Conservation (phyloP, 1,140 invertebrate species). For the Aethina tumida region DNA sequence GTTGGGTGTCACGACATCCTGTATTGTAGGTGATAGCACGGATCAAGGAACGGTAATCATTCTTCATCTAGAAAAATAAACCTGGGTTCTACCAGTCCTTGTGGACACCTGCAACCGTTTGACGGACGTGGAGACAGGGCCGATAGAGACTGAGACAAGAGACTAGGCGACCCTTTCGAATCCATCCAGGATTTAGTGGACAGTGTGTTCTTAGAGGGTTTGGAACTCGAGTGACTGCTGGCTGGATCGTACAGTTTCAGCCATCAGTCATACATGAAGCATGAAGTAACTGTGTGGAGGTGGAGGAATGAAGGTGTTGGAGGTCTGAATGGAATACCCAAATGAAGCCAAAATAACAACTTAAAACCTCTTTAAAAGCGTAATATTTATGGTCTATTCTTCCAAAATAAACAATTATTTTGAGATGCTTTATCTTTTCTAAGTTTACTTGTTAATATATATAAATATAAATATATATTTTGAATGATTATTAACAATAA, state of each 20-base stretch:
- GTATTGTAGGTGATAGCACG: slow-evolving; percentile 19
- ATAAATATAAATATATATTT: too few relatives aligned
- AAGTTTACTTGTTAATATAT: too few relatives aligned
- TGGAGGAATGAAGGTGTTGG: too few relatives aligned
- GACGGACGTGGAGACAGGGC: slow-evolving; percentile 42
- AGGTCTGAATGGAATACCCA: too few relatives aligned
- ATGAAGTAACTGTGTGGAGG: too few relatives aligned
- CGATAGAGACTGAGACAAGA: slow-evolving; percentile 46
- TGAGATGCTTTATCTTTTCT: too few relatives aligned
- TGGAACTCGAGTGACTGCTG: slow-evolving; percentile 32
- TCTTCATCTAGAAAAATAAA: slow-evolving; percentile 21
- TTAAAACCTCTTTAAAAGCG: too few relatives aligned
- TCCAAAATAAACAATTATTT: too few relatives aligned
- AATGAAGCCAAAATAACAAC: too few relatives aligned
- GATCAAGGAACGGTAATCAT: slow-evolving; percentile 32
- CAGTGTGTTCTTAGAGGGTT: slow-evolving; percentile 22
- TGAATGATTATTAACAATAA: too few relatives aligned
- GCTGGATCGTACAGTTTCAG: slow-evolving; percentile 33
- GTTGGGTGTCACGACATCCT: slow-evolving; percentile 15
- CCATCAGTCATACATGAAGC: slow-evolving; percentile 29
- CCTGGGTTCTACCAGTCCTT: not conserved
- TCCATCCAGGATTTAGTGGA: slow-evolving; percentile 1
- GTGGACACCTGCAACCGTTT: slow-evolving; percentile 19
- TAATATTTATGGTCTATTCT: too few relatives aligned
- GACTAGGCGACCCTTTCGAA: slow-evolving; percentile 39